phyloP scores from a whole-genome alignment of 2,797 vertebrate species.

The Karalla daura region DNA sequence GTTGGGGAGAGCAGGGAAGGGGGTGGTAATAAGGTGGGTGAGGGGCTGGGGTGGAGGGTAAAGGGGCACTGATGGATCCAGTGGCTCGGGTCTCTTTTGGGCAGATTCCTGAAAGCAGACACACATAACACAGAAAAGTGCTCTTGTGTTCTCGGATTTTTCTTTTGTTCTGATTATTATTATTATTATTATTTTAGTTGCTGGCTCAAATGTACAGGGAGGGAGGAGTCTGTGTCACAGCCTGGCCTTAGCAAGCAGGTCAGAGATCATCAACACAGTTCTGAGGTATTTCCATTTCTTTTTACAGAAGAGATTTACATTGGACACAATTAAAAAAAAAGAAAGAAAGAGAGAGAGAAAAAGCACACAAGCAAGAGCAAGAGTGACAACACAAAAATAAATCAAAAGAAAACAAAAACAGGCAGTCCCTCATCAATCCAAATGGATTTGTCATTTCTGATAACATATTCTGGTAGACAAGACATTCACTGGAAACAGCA shows the following conservation, averaged over 20 bases:
- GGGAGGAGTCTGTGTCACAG: conserved; percentile 67
- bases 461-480: conserved; percentile 63
- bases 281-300: conserved; percentile 86
- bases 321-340: conserved; percentile 48
- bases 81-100: conserved; percentile 91
- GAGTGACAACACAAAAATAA: conserved; percentile 62
- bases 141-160: conserved; percentile 89
- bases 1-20: conserved; percentile 14
- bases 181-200: conserved; percentile 58
- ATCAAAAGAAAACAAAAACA: conserved; percentile 47
- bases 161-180: conserved; percentile 62
- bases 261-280: conserved; percentile 76
- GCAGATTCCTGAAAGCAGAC: conserved; percentile 94
- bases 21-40: conserved; percentile 36
- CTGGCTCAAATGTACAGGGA: conserved; percentile 72
- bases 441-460: conserved; percentile 60
- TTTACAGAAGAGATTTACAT: conserved; percentile 79
- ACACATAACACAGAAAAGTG: conserved; percentile 85
- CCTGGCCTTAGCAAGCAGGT: conserved; percentile 79
- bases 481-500: conserved; percentile 75
- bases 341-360: conserved; percentile 24
- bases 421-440: conserved; percentile 80
- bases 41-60: conserved; percentile 7
- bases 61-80: conserved; percentile 83
- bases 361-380: conserved; percentile 71